Percentiles rank a stretch among this genome's conserved stretches.
These are phyloP conservation scores for Peucedramus taeniatus DNA, from an alignment of 2,113 vertebrate genomes.

Conservation along the genomic window DNA sequence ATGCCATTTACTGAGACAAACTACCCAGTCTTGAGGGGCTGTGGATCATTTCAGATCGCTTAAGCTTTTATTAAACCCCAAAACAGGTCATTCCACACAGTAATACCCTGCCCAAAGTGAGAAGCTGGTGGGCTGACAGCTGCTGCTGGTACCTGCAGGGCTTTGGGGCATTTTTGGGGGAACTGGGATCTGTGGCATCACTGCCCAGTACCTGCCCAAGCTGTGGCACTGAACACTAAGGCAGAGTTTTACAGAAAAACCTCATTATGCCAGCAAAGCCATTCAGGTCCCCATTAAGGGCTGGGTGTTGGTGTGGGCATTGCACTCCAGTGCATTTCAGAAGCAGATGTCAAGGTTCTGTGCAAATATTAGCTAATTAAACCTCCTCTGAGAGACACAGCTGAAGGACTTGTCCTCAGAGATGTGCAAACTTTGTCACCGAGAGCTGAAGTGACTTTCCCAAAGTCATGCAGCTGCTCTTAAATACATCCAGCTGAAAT, in stretches of 20 bases:
- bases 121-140: neutral
- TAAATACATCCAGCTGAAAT: neutral
- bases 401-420: neutral
- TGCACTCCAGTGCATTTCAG: neutral
- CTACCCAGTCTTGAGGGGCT: neutral
- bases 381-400: neutral
- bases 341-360: neutral
- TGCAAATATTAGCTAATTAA: slow-evolving; percentile 28
- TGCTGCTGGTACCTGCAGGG: neutral
- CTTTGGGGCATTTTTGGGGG: neutral
- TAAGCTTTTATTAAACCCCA: neutral
- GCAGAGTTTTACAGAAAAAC: neutral
- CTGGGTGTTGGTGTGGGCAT: neutral
- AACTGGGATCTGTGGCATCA: neutral
- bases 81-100: neutral
- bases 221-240: neutral
- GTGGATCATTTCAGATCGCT: neutral
- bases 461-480: neutral
- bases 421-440: neutral
- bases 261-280: neutral
- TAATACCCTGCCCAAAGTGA: neutral
- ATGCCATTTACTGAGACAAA: neutral
- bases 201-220: neutral
- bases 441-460: neutral
- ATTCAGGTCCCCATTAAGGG: neutral